Percentiles rank a stretch among this genome's conserved stretches.
Evolutionary conservation across 2,888 invertebrate species (phyloP).

Genomic region (Caenorhabditis wallacei): DNA sequence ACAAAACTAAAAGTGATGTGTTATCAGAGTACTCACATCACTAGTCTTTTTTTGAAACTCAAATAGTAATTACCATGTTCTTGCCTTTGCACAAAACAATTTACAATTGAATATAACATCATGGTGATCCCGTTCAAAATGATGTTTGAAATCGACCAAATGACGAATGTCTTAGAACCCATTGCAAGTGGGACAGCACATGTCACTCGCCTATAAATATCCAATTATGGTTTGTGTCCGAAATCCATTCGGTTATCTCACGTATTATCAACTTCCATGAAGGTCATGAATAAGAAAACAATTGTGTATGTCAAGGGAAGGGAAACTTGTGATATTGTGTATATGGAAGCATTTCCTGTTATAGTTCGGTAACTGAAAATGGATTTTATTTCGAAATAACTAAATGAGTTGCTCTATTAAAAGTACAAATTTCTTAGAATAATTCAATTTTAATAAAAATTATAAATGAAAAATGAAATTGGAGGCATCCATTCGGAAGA

Average conservation of each 20-base stretch:
- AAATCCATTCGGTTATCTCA: slow-evolving; percentile 1
- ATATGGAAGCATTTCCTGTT: neutral
- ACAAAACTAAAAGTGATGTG: too few relatives aligned
- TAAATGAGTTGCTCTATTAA: too few relatives aligned
- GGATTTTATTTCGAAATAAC: too few relatives aligned
- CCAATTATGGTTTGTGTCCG: neutral
- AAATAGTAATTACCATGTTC: slow-evolving; percentile 14
- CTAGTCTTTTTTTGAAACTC: neutral
- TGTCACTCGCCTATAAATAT: slow-evolving; percentile 31
- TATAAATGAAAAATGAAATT: too few relatives aligned
- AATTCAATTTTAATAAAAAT: too few relatives aligned
- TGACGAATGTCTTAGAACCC: slow-evolving; percentile 43
- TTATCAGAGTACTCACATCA: slow-evolving; percentile 12
- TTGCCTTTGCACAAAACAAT: slow-evolving; percentile 22
- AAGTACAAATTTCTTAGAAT: too few relatives aligned
- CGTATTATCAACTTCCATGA: slow-evolving; percentile 31
- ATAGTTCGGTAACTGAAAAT: slow-evolving; percentile 21
- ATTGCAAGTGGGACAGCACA: slow-evolving; percentile 44
- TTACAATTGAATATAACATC: slow-evolving; percentile 18
- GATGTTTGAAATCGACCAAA: slow-evolving; percentile 34
- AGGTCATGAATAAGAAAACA: slow-evolving; percentile 11
- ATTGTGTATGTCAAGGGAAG: slow-evolving; percentile 25
- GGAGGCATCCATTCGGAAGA: too few relatives aligned
- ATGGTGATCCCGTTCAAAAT: slow-evolving; percentile 24
- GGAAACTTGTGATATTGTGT: slow-evolving; percentile 1